Percentiles rank a stretch among this genome's conserved stretches.
Conservation (phyloP, 2,888 invertebrate genomes). For the Raillietiella orientalis region DNA sequence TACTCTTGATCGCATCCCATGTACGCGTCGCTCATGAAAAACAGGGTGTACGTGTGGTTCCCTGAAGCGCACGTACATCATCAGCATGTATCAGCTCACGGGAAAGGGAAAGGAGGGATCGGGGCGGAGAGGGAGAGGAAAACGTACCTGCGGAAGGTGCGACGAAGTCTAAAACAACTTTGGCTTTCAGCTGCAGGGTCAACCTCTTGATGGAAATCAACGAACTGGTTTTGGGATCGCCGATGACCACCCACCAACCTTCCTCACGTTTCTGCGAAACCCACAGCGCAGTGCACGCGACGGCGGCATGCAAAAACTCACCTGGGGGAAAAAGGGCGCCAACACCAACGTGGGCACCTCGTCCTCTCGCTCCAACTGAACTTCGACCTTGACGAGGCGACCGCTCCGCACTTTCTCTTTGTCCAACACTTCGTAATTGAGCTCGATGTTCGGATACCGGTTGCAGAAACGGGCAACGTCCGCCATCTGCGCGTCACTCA, state of each 20-base stretch:
- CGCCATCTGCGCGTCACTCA: conserved; percentile 57
- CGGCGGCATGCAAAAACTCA: conserved; percentile 13
- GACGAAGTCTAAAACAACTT: conserved; percentile 61
- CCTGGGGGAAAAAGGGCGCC: conserved; percentile 91
- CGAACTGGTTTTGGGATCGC: conserved; percentile 75
- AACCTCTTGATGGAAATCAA: conserved; percentile 85
- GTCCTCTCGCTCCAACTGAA: conserved; percentile 80
- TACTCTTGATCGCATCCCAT: conserved; percentile 99
- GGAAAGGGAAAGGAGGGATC: too few species aligned
- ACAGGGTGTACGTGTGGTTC: conserved; percentile 65
- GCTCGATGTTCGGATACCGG: conserved; percentile 90
- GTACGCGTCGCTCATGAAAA: conserved; percentile 98
- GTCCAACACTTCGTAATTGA: conserved; percentile 59
- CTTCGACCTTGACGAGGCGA: conserved; percentile 56
- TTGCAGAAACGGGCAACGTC: conserved; percentile 97
- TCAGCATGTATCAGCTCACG: too few species aligned
- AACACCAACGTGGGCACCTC: conserved; percentile 88
- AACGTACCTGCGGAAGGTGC: conserved; percentile 34
- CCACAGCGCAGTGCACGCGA: too few species aligned
- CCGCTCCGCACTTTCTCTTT: conserved; percentile 43
- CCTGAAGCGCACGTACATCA: too few species aligned
- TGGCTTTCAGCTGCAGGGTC: conserved; percentile 70
- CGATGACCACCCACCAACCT: conserved; percentile 84
- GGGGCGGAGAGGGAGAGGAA: conserved; percentile 3
- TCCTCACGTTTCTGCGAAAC: conserved; percentile 19